phyloP scores from a whole-genome alignment of 1,140 invertebrate genomes.

The Zaprionus africanus region DNA sequence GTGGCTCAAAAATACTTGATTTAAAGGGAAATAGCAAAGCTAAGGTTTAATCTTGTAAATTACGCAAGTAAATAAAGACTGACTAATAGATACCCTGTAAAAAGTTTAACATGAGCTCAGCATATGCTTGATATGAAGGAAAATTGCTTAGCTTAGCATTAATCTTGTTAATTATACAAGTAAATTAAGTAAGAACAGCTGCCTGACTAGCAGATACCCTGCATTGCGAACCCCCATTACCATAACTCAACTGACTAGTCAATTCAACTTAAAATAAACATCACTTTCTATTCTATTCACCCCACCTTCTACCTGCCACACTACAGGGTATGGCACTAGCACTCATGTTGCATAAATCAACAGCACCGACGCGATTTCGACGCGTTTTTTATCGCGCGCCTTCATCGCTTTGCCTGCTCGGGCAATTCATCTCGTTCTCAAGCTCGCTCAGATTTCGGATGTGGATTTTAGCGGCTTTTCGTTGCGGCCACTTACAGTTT shows the following conservation, averaged over 20 bases:
- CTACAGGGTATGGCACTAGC: constrained; percentile 22
- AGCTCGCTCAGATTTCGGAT: constrained; percentile 67
- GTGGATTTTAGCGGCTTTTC: constrained; percentile 10
- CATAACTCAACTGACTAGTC: too few relatives aligned
- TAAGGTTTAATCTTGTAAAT: too few relatives aligned
- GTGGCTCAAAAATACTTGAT: neutral
- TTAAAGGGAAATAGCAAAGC: neutral
- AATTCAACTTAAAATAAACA: neutral
- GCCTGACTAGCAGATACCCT: neutral
- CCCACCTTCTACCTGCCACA: neutral
- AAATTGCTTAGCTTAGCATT: too few relatives aligned
- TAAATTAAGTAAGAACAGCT: neutral
- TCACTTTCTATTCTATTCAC: neutral
- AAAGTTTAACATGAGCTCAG: too few relatives aligned
- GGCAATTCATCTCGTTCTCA: constrained; percentile 74
- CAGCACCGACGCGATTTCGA: constrained; percentile 57
- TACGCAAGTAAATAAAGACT: too few relatives aligned
- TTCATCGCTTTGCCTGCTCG: constrained; percentile 53
- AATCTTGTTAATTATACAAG: too few relatives aligned
- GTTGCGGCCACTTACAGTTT: neutral
- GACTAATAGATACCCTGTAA: too few relatives aligned
- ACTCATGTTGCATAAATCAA: constrained; percentile 70
- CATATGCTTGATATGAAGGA: fast-evolving
- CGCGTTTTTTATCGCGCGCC: constrained; percentile 63
- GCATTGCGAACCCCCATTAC: too few relatives aligned